Conservation (phyloP, 2,113 vertebrate species). For the Cinclus mexicanus region DNA sequence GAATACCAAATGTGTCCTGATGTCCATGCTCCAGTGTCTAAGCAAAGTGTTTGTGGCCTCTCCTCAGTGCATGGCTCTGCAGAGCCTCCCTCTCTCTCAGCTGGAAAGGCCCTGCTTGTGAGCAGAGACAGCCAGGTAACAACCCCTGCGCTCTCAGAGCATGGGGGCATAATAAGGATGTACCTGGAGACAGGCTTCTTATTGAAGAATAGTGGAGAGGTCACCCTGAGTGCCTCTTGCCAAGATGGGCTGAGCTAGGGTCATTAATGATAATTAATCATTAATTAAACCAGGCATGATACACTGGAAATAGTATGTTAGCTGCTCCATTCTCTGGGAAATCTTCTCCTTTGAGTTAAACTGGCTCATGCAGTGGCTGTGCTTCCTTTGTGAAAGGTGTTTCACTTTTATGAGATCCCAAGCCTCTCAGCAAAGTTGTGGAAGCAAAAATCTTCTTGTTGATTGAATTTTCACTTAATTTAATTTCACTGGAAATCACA, state of each 20-base stretch:
- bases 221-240: neutral
- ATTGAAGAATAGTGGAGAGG: neutral
- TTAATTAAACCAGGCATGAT: conserved; percentile 8
- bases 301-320: neutral
- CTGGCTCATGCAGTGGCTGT: neutral
- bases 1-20: neutral
- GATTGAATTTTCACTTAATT: conserved; percentile 80
- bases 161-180: neutral
- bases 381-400: neutral
- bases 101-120: rapidly evolving
- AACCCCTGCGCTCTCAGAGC: neutral
- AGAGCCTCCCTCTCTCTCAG: neutral
- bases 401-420: neutral
- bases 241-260: neutral
- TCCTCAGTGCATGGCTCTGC: neutral
- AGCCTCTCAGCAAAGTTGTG: conserved; percentile 53
- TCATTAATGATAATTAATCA: conserved; percentile 50
- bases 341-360: neutral
- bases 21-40: neutral
- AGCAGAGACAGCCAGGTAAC: neutral
- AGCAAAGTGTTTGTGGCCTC: neutral
- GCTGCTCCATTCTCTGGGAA: neutral
- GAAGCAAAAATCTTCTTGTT: conserved; percentile 68
- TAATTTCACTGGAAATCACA: conserved; percentile 78
- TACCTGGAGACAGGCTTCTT: neutral